phyloP scores from a whole-genome alignment of 2,888 invertebrate genomes.

The Apotomis turbidana region DNA sequence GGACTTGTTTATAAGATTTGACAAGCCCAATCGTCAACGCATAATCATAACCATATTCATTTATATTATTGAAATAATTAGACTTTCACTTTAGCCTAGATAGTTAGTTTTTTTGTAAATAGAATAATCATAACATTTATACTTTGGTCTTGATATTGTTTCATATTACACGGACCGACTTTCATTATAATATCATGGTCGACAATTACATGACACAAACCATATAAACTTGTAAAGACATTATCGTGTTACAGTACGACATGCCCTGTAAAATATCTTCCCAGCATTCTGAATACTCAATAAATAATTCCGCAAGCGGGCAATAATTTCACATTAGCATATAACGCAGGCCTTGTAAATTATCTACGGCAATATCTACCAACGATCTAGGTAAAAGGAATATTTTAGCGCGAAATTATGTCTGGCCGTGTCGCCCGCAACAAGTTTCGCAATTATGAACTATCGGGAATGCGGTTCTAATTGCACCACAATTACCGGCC shows the following conservation, averaged over 20 bases:
- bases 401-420: conserved; percentile 16
- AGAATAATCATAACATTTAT: too few relatives aligned
- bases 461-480: conserved; percentile 47
- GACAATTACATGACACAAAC: too few relatives aligned
- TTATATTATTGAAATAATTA: too few relatives aligned
- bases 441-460: conserved; percentile 33
- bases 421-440: conserved; percentile 6
- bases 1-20: too few relatives aligned
- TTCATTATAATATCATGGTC: too few relatives aligned
- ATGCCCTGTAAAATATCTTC: neutral
- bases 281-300: neutral
- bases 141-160: too few relatives aligned
- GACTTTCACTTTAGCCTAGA: too few relatives aligned
- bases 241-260: neutral
- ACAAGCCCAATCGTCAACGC: too few relatives aligned
- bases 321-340: conserved; percentile 25
- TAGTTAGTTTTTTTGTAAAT: too few relatives aligned
- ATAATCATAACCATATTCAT: too few relatives aligned
- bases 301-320: conserved; percentile 1
- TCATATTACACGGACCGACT: too few relatives aligned
- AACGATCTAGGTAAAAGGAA: conserved; percentile 26
- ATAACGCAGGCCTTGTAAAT: conserved; percentile 15
- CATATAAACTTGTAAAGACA: neutral
- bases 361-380: conserved; percentile 16
- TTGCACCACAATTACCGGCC: conserved; percentile 41